These are phyloP conservation scores for Phalacrocorax pelagicus DNA, from an alignment of 2,113 vertebrate genomes.

Conservation along the genomic window DNA sequence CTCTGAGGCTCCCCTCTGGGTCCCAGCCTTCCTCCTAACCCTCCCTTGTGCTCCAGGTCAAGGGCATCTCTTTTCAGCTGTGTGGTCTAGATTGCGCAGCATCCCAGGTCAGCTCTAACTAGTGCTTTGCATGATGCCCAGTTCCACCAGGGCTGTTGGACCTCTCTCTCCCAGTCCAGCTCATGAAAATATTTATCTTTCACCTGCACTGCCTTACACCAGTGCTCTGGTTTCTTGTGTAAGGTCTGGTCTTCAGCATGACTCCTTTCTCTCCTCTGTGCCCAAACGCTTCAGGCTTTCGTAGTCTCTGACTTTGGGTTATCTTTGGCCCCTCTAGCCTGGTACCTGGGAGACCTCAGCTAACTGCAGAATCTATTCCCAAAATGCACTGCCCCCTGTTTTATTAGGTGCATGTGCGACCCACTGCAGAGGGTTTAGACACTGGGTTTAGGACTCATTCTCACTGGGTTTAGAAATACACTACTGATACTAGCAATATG, in stretches of 20 bases:
- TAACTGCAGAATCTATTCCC: not conserved
- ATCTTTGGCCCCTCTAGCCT: not conserved
- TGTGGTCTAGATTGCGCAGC: not conserved
- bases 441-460: not conserved
- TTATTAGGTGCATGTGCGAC: not conserved
- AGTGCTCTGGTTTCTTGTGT: not conserved
- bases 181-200: not conserved
- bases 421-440: not conserved
- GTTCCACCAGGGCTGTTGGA: not conserved
- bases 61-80: not conserved
- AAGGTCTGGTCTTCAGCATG: not conserved
- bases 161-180: not conserved
- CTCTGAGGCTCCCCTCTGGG: not conserved
- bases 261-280: not conserved
- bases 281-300: not conserved
- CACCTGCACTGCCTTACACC: not conserved
- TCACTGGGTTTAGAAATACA: not conserved
- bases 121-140: fast-evolving
- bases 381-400: not conserved
- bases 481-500: no score
- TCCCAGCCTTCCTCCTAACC: not conserved
- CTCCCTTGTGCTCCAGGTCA: not conserved
- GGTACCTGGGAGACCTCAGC: not conserved
- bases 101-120: not conserved
- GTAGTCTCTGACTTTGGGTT: not conserved